Conservation (phyloP, 2,888 invertebrate species). For the Cosmia trapezina region DNA sequence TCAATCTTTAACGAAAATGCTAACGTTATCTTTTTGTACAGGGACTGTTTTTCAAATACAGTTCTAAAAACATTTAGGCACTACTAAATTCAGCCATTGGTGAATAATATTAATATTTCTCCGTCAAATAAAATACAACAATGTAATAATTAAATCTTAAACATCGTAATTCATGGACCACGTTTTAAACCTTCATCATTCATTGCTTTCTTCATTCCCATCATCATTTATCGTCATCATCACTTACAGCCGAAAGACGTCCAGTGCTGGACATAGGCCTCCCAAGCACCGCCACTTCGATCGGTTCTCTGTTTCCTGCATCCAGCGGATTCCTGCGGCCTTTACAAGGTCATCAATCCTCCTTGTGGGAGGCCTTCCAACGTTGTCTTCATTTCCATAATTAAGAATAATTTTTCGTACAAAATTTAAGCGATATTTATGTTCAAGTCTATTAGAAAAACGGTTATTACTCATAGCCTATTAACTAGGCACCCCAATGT, state of each 20-base stretch:
- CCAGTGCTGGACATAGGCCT: too few species aligned
- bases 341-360: too few species aligned
- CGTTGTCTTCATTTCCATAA: neutral
- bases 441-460: slow-evolving; percentile 46
- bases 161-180: neutral
- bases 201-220: too few species aligned
- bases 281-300: too few species aligned
- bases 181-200: neutral
- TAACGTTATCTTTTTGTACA: neutral
- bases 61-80: neutral
- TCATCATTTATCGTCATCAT: too few species aligned
- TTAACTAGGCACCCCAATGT: slow-evolving; percentile 46
- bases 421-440: slow-evolving; percentile 31
- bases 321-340: too few species aligned
- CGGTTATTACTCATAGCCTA: slow-evolving; percentile 46
- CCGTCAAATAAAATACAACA: neutral
- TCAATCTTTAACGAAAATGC: neutral
- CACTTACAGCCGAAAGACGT: too few species aligned
- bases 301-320: too few species aligned
- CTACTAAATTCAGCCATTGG: neutral
- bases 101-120: neutral
- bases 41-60: neutral
- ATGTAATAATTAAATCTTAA: neutral
- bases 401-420: slow-evolving; percentile 13
- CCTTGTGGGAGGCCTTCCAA: too few species aligned